Evolutionary conservation across 1,140 invertebrate species (phyloP), one percentile per base, ranked within the genome.

Genomic region (Dinoponera quadriceps): DNA sequence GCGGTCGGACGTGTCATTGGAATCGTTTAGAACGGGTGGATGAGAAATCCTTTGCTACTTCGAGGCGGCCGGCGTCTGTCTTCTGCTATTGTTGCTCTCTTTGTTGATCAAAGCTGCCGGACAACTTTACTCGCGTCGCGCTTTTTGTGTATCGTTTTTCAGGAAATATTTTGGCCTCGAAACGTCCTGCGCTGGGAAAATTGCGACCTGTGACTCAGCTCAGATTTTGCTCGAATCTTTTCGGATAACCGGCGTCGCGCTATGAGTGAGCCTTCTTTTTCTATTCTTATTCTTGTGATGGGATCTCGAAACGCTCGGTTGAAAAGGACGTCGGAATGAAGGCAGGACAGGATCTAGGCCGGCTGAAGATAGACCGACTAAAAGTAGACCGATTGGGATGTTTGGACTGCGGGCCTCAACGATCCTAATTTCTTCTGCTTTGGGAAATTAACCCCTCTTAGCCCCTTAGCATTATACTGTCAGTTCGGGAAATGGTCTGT

Each of bases 371-470:
- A 44, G 38, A 9, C 11, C 38, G 38, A 14, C 20, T 44, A 25
- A 14, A 71, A 59, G 65, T 69, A 51, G 54, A n/a, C 13, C 65
- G 63, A 78, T 55, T 20, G 18, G 77, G 16, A 83, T 88, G 74
- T 88, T 88, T 85, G 80, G 68, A 85, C 51, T 78, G 78, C 85
- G 71, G 71, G 9, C 14, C 51, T n/a, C 51, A 63, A 66, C 71
- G 63, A 75, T 51, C 81, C 88, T 89, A 87, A 87, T 89, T 89
- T 90, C 86, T 80, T 33, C 57, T 84, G 2, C 29, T 59, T 7
- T 27, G 57, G 71, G 74, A 90, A 90, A 89, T 90, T 89, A 90
- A 85, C 71, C 88, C 73, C 84, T 78, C 82, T 90, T 78, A 85
- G 68, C 73, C 68, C 71, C 25, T 63, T 38, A 71, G 33, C 48